Evolutionary conservation across 2,113 vertebrate genomes (phyloP).

Genomic region (Toxostoma redivivum): DNA sequence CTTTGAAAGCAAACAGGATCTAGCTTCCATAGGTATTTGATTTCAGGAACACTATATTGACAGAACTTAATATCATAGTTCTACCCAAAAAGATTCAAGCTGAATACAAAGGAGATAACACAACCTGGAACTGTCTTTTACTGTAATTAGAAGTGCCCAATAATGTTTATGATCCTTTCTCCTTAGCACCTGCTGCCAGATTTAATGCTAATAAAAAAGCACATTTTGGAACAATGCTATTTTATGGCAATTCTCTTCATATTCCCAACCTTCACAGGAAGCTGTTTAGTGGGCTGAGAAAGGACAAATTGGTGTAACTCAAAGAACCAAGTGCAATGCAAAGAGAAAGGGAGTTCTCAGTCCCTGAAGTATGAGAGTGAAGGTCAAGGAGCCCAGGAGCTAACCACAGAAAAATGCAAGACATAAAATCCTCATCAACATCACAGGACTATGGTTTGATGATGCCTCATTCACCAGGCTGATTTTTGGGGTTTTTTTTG

Average conservation of each 20-base stretch:
- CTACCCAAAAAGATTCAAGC: background rate
- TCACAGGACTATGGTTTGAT: background rate
- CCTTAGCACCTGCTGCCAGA: conserved; percentile 56
- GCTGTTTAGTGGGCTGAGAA: background rate
- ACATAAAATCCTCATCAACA: background rate
- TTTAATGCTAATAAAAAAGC: conserved; percentile 61
- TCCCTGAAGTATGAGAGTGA: background rate
- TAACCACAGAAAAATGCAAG: background rate
- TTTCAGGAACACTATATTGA: background rate
- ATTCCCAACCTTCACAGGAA: conserved; percentile 37
- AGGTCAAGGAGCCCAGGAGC: background rate
- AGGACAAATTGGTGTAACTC: background rate
- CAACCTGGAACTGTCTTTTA: conserved; percentile 43
- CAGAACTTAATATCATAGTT: background rate
- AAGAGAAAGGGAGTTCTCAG: background rate
- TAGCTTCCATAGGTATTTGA: background rate
- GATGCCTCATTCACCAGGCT: background rate
- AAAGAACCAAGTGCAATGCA: background rate
- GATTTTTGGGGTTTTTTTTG: too few species aligned
- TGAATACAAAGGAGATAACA: background rate
- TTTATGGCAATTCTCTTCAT: conserved; percentile 40
- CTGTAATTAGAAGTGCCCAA: conserved; percentile 66
- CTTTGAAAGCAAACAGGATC: background rate
- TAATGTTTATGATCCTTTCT: conserved; percentile 55
- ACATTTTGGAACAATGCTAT: conserved; percentile 41